Conservation (phyloP, 1,140 invertebrate species). For the Ceratosolen solmsi region DNA sequence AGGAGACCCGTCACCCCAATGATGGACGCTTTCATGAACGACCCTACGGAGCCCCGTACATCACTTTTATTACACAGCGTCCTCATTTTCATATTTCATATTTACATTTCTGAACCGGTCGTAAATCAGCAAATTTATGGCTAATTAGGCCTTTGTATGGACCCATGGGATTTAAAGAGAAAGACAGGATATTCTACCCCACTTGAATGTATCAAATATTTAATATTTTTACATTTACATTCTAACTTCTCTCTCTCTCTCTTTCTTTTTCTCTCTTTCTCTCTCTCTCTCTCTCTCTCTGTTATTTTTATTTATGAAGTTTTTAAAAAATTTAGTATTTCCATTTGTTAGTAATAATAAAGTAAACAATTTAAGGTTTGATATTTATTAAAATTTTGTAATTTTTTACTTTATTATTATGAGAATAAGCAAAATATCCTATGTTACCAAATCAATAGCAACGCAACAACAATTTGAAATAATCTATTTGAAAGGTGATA, state of each 20-base stretch:
- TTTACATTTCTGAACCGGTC: slow-evolving; percentile 79
- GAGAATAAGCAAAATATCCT: no score
- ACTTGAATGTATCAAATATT: slow-evolving; percentile 62
- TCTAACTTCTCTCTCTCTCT: background rate
- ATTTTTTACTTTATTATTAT: no score
- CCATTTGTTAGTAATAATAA: no score
- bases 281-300: background rate
- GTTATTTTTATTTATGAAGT: background rate
- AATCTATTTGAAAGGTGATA: no score
- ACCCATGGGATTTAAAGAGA: slow-evolving; percentile 56
- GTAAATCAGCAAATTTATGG: slow-evolving; percentile 80
- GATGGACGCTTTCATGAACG: slow-evolving; percentile 84
- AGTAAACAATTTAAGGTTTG: no score
- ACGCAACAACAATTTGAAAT: no score
- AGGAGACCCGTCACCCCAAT: slow-evolving; percentile 79
- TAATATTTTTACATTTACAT: slow-evolving; percentile 54
- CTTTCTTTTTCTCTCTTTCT: slow-evolving; percentile 22
- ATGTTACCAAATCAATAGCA: no score
- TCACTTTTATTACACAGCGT: slow-evolving; percentile 86
- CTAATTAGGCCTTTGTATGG: slow-evolving; percentile 78
- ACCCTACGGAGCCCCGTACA: slow-evolving; percentile 83
- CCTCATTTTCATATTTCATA: slow-evolving; percentile 89
- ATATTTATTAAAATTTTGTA: no score
- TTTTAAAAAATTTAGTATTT: no score
- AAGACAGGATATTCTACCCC: slow-evolving; percentile 47